Evolutionary conservation across 2,113 vertebrate species (phyloP), one percentile per base, ranked within the genome.

Genomic region (Agapornis roseicollis): DNA sequence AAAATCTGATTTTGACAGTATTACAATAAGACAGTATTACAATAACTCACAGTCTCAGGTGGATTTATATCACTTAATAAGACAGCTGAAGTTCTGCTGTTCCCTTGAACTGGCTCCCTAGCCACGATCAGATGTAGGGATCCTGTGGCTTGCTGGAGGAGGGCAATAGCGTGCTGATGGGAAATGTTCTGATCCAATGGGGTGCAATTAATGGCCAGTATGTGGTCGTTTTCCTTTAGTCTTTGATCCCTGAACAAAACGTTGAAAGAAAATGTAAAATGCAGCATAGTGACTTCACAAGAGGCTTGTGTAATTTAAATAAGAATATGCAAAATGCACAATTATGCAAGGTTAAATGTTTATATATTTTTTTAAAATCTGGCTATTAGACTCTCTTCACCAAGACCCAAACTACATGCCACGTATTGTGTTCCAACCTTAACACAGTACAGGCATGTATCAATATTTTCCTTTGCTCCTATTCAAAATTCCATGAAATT

Each of bases 201-300:
- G 18, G 95, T 98, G 77, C 98, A 98, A 84, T 99, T 99, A 79
- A 99, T 99, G 88, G 99, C 99, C 98, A 99, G 94, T 96, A 99
- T 99, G 94, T 99, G 99, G 97, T 99, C 99, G 74, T 98, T 98
- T 96, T 99, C 99, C 96, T 97, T 98, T 41, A 99, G 97, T 64
- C 98, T 97, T 63, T 99, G 99, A 96, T 99, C 99, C 97, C 99
- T 99, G 93, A n/a, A 85, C 85, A 92, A 97, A 93, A 96, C 63
- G 95, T 52, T 80, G 86, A 93, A 97, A 97, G 82, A 77, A 70
- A 70, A 72, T 94, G 94, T 79, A 60, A 83, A 89, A 93, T 10
- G 53, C 79, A 10, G 65, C 64, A 6, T 3, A 66, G 85, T 39
- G 90, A 39, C 37, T 79, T 65, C 63, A 28, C 39, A 14, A 84